Percentiles rank a stretch among this genome's conserved stretches.
Evolutionary conservation across 2,888 invertebrate genomes (phyloP).

Genomic region (Lucinisca nassula): DNA sequence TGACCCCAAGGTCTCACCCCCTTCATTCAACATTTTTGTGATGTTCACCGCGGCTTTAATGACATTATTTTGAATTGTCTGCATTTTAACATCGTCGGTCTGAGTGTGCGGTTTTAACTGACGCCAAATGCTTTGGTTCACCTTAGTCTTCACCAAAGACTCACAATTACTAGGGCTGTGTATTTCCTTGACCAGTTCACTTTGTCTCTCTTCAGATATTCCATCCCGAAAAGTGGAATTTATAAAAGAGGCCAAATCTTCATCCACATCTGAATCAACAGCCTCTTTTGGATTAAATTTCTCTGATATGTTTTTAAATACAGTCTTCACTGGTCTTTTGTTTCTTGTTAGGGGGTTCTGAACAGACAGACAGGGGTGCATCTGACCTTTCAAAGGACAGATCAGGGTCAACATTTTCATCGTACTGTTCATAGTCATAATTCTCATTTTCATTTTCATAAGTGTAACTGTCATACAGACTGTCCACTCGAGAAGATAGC

Average conservation of each 20-base stretch:
- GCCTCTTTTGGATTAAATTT: constrained; percentile 1
- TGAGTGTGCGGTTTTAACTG: constrained; percentile 12
- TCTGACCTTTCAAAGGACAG: neutral
- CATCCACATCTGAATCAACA: constrained; percentile 1
- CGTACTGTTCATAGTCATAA: neutral
- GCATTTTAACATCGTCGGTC: constrained; percentile 31
- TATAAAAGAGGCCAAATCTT: neutral
- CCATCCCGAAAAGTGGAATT: constrained; percentile 11
- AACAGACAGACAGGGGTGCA: neutral
- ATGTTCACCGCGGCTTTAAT: constrained; percentile 18
- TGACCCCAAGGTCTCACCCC: neutral
- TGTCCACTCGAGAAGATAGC: neutral
- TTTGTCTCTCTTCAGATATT: constrained; percentile 14
- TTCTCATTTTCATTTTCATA: neutral
- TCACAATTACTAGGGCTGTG: constrained; percentile 8
- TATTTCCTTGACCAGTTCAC: neutral
- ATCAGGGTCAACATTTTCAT: neutral
- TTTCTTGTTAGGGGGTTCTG: neutral
- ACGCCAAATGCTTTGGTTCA: constrained; percentile 28
- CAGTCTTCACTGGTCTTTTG: neutral
- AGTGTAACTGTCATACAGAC: neutral
- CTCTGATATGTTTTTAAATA: neutral
- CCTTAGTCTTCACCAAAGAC: constrained; percentile 3
- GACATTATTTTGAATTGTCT: constrained; percentile 3
- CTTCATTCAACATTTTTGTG: constrained; percentile 9